Evolutionary conservation across 2,113 vertebrate species (phyloP).

Genomic region (Hypocryptadius cinnamomeus): DNA sequence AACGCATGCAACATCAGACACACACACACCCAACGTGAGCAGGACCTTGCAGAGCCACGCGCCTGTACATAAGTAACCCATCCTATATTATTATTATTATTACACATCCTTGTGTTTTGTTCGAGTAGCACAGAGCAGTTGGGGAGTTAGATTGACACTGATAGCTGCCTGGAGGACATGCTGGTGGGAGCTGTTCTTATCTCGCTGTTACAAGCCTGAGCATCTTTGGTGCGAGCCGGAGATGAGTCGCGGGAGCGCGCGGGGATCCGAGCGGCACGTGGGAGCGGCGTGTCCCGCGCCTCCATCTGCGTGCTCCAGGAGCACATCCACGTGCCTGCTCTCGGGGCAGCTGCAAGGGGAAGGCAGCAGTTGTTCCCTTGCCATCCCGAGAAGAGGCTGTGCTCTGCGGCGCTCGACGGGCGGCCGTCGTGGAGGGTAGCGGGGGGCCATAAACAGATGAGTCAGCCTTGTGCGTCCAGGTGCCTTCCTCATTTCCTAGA

Average conservation of each 20-base stretch:
- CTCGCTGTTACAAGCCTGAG: background rate
- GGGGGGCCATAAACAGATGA: constrained; percentile 37
- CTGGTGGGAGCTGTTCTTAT: background rate
- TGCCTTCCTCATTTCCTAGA: constrained; percentile 1
- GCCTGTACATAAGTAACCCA: background rate
- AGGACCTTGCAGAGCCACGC: background rate
- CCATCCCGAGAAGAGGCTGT: background rate
- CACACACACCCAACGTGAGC: background rate
- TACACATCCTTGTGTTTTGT: background rate
- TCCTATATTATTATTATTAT: background rate
- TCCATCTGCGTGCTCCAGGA: background rate
- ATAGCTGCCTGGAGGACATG: constrained; percentile 1
- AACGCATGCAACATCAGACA: background rate
- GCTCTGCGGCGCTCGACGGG: background rate
- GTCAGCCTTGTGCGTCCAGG: constrained; percentile 25
- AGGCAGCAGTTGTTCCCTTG: background rate
- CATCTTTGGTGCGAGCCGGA: background rate
- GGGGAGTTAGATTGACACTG: constrained; percentile 6
- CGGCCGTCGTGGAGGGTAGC: background rate
- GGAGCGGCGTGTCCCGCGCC: rapidly evolving
- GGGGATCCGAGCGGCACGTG: background rate
- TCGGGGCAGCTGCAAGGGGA: background rate
- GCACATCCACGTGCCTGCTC: background rate
- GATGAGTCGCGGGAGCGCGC: background rate
- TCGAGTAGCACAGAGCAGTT: background rate